phyloP scores from a whole-genome alignment of 2,888 invertebrate species.

The Amaurobius ferox region DNA sequence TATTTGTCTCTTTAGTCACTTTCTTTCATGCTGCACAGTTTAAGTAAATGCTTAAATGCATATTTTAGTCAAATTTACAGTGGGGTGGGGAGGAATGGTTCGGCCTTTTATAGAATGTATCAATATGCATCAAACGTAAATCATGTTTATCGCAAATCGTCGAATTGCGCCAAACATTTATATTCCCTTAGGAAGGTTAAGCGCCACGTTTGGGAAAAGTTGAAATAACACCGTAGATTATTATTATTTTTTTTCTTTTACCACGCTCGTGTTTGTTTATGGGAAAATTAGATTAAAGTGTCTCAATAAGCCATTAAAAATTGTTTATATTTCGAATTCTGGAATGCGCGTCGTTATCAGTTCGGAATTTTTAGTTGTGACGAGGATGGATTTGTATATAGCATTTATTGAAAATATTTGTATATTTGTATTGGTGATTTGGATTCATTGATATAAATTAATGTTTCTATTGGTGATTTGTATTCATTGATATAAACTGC shows the following conservation, averaged over 20 bases:
- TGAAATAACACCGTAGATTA: slow-evolving; percentile 3
- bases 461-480: too few relatives aligned
- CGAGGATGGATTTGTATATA: too few relatives aligned
- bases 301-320: background rate
- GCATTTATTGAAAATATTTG: too few relatives aligned
- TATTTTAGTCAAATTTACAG: too few relatives aligned
- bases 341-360: background rate
- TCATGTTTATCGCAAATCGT: background rate
- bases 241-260: background rate
- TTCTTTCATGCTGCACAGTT: too few relatives aligned
- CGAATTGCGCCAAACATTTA: background rate
- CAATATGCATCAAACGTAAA: slow-evolving; percentile 3
- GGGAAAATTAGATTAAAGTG: background rate
- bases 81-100: background rate
- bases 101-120: background rate
- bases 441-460: too few relatives aligned
- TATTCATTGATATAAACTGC: too few relatives aligned
- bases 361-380: too few relatives aligned
- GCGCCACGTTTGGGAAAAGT: background rate
- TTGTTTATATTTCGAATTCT: background rate
- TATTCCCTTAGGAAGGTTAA: slow-evolving; percentile 1
- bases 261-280: background rate
- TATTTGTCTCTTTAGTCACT: too few relatives aligned
- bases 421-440: too few relatives aligned
- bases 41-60: too few relatives aligned